A percentile compares a stretch with the other conserved stretches of the same genome.
Conservation (phyloP, 2,113 vertebrate genomes). For the Hypocryptadius cinnamomeus region DNA sequence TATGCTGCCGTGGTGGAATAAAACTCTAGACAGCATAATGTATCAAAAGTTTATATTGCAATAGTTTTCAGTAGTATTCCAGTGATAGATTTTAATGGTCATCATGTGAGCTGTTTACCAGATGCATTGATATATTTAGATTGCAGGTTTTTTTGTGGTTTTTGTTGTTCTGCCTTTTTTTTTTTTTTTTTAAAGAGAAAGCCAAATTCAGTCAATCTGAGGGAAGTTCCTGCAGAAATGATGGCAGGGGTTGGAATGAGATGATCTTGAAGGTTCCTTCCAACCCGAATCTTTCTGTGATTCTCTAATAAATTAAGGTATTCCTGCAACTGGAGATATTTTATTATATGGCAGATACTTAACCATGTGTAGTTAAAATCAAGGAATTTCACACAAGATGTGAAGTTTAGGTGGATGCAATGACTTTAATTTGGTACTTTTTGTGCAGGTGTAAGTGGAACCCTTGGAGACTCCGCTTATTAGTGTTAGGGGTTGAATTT, state of each 20-base stretch:
- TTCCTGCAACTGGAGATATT: neutral
- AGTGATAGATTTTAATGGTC: neutral
- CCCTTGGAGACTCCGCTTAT: neutral
- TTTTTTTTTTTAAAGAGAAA: neutral
- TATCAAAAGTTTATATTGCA: neutral
- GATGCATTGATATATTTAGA: neutral
- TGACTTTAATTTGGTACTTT: neutral
- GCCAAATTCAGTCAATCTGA: neutral
- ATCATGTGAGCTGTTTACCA: neutral
- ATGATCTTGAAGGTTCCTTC: neutral
- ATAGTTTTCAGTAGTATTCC: neutral
- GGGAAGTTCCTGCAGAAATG: neutral
- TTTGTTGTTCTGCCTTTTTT: neutral
- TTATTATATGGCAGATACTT: neutral
- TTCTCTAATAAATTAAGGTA: neutral
- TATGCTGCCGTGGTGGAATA: neutral
- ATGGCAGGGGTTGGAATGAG: neutral
- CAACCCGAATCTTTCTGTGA: neutral
- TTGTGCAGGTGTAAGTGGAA: neutral
- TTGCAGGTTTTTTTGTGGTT: neutral
- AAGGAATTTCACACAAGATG: neutral
- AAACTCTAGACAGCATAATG: neutral
- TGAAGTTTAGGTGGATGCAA: neutral
- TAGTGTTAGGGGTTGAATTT: neutral
- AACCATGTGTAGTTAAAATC: neutral